Percentiles rank a stretch among this genome's conserved stretches.
Conservation (phyloP, 2,113 vertebrate genomes). For the Sorex fumeus region DNA sequence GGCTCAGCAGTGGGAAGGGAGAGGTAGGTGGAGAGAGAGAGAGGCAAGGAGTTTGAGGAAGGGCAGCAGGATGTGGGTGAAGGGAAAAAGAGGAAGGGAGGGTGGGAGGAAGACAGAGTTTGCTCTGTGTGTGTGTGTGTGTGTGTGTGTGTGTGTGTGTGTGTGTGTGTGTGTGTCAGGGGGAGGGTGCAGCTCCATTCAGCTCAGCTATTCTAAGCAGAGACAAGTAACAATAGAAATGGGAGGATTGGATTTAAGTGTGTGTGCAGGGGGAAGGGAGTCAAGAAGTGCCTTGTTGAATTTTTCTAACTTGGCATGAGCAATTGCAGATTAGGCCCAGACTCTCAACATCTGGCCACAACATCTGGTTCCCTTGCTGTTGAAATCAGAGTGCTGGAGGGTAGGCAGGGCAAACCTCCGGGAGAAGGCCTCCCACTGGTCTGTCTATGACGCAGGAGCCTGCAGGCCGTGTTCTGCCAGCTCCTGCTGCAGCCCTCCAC, state of each 20-base stretch:
- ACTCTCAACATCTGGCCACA: not conserved
- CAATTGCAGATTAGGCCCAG: not conserved
- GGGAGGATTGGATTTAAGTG: not conserved
- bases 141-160: no score
- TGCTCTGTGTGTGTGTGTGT: not conserved
- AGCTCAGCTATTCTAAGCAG: slow-evolving; percentile 15
- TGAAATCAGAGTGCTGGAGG: not conserved
- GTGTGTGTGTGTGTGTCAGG: not conserved
- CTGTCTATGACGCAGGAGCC: not conserved
- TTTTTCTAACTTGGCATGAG: not conserved
- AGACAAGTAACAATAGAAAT: not conserved
- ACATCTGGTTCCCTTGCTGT: not conserved
- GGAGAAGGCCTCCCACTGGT: not conserved
- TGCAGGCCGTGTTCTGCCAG: not conserved
- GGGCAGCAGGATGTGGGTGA: not conserved
- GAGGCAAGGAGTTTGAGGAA: not conserved
- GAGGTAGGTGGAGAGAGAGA: not conserved
- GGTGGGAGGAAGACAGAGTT: not conserved
- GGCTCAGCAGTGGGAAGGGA: not conserved
- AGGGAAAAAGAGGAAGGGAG: not conserved
- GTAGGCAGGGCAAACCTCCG: not conserved
- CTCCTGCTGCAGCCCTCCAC: not conserved
- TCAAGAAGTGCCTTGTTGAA: not conserved
- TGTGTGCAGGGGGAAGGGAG: not conserved
- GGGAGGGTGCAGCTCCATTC: not conserved